Evolutionary conservation across 2,797 vertebrate genomes (phyloP).

Genomic region (Moxostoma hubbsi): DNA sequence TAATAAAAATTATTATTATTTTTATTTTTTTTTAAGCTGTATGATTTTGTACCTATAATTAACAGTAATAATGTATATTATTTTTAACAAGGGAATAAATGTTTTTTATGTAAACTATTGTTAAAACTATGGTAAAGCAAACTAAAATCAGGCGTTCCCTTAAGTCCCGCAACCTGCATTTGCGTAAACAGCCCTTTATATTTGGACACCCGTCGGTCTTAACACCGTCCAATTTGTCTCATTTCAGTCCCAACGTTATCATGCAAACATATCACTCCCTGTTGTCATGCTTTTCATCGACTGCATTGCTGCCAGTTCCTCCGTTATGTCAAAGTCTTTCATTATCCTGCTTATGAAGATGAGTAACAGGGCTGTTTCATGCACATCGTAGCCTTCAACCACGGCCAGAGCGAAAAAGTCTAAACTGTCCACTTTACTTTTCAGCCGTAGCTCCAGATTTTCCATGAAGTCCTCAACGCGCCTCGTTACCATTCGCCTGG

Average conservation of each 20-base stretch:
- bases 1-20: no score
- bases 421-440: constrained; percentile 14
- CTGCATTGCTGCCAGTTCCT: constrained; percentile 49
- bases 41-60: no score
- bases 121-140: no score
- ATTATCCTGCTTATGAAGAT: constrained; percentile 44
- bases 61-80: no score
- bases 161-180: no score
- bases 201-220: constrained; percentile 47
- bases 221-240: constrained; percentile 52
- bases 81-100: no score
- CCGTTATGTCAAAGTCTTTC: constrained; percentile 41
- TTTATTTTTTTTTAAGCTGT: no score
- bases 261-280: constrained; percentile 37
- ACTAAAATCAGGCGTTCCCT: no score
- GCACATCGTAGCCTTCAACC: constrained; percentile 42
- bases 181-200: no score
- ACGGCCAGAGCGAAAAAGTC: constrained; percentile 42
- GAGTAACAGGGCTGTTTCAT: constrained; percentile 26
- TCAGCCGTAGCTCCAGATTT: constrained; percentile 50
- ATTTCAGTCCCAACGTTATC: constrained; percentile 48
- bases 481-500: constrained; percentile 40
- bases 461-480: constrained; percentile 20
- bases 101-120: no score
- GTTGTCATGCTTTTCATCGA: constrained; percentile 45